Conservation (phyloP, 2,888 invertebrate genomes). For the Argyra leucocephala region DNA sequence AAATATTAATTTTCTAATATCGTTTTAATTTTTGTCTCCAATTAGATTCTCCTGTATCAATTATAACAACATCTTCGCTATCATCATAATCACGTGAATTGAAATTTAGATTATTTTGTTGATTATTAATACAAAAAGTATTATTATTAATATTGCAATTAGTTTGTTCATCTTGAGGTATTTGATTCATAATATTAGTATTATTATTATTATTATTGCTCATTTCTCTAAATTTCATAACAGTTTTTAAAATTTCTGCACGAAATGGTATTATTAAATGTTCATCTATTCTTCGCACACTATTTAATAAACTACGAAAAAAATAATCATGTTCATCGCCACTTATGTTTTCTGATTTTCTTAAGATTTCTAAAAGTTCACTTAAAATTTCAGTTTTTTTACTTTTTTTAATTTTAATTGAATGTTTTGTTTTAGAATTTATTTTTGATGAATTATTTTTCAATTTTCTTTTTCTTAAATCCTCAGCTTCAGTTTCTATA, state of each 20-base stretch:
- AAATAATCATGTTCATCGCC: constrained; percentile 26
- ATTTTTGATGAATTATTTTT: neutral
- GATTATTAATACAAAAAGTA: neutral
- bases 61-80: neutral
- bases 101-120: neutral
- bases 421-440: constrained; percentile 1
- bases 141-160: neutral
- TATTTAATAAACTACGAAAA: constrained; percentile 25
- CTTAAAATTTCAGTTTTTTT: constrained; percentile 16
- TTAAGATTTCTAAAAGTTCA: constrained; percentile 18
- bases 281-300: constrained; percentile 25
- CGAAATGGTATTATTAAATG: constrained; percentile 25
- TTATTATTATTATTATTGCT: constrained; percentile 16
- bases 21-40: constrained; percentile 10
- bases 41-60: constrained; percentile 9
- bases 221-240: constrained; percentile 26
- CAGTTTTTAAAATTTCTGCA: constrained; percentile 24
- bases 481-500: neutral
- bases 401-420: constrained; percentile 13
- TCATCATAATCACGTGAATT: neutral
- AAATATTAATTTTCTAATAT: neutral
- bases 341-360: constrained; percentile 8
- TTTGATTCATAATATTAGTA: neutral
- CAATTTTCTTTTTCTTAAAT: neutral
- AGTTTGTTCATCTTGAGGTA: no score